Evolutionary conservation across 2,888 invertebrate species (phyloP), one percentile per base, ranked within the genome.

Genomic region (Heteromurus nitidus): DNA sequence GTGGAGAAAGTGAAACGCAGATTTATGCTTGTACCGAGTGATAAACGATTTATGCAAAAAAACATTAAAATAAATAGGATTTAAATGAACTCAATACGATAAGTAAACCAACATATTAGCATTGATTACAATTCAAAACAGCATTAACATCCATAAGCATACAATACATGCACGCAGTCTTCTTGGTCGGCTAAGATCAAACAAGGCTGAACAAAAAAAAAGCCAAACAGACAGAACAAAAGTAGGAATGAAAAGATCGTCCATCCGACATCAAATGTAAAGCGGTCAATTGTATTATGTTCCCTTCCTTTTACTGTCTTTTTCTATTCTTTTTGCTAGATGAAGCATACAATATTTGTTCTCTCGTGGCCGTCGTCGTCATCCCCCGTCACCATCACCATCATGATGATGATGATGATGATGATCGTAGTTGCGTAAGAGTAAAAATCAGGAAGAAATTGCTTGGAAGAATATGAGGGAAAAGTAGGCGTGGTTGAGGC

Each of bases 401-500:
- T 42, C 55, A 58, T 53, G 53, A 36, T 20, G 9, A 65, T 65
- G 42, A 55, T 22, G 30, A 36, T 28, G 53, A 69, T 42, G 50
- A 20, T 67, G 31, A 64, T 58, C 42, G 67, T 31, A 22, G 60
- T 16, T 42, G 28, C 65, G 79, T 72, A 73, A 67, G 72, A 80
- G 60, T 65, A 80, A 80, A 68, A 80, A 80, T 73, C 77, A 75
- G 83, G 81, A 84, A 84, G 84, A 86, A 86, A 85, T 86, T 82
- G 86, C 84, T 82, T 82, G 84, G 80, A 83, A 82, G 86, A 84
- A 84, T 82, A 82, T 79, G 84, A 84, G 85, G 86, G 85, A 83
- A 84, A 85, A 84, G 84, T 79, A 80, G 86, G 86, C 85, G 86
- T 85, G 85, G 84, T 76, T 77, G 85, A 80, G 77, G 82, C 85